Evolutionary conservation across 2,888 invertebrate genomes (phyloP), one percentile per base, ranked within the genome.

Genomic region (Panopea generosa): DNA sequence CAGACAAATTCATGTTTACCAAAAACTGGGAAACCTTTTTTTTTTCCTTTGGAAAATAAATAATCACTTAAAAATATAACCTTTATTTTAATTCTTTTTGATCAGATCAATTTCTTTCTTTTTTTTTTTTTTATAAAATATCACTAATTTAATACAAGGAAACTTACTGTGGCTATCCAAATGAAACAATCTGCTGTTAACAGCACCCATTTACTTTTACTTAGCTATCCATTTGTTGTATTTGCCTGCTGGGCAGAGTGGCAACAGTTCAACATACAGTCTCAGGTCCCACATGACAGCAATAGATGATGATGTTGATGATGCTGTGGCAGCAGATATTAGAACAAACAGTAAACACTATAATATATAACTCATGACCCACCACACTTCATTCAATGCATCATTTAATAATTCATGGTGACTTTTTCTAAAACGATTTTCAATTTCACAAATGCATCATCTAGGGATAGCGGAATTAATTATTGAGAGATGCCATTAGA

Each of bases 381-480:
- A 55, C 66, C 56, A 66, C 55, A 56, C 62, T 38, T 50, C 59
- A 65, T 55, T 59, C 56, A 63, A 55, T 60, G 56, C 50, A 53
- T 61, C 16, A 9, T 55, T 76, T 43, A 76, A 76, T 71, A 55
- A 76, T 76, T 76, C 70, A 76, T 70, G 57, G 43, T 24, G 29
- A 57, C 57, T 55, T 45, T 74, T 74, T 63, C 49, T 27, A 69
- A 75, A 52, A 53, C 75, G 69, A 75, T 75, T 75, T 75, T 65
- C 75, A 75, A 69, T 75, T 75, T 69, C 60, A 59, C 68, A 75
- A 75, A 69, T 75, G 75, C 65, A 69, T 65, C 62, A 60, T 24
- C 7, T n/a, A 52, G 53, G 33, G 47, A 55, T 26, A 18, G 14
- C 62, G 43, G 27, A 52, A 68, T 74, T 61, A 74, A 68, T 73